Base-by-base conservation (phyloP, 2,888 invertebrate genomes). In the Cloeon dipterum region DNA sequence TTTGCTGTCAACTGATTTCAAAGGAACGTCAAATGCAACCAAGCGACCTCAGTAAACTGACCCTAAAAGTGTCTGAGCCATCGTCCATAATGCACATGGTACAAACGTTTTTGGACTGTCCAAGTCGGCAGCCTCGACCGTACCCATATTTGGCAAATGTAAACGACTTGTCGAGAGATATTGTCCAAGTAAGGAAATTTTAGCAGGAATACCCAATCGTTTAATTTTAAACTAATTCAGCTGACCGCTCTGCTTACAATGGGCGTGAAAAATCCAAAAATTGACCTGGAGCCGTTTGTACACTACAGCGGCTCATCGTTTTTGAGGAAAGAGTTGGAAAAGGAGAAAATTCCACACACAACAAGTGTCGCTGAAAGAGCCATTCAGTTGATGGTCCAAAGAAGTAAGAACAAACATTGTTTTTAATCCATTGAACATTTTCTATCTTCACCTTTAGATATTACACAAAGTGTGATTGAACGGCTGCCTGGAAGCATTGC, bases 91-190 rank as follows among this genome's bases (percentile, higher is more conserved):
- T 77, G 50, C 59, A 65, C 10, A 48, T 55, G 36, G 51, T 62
- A 1, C n/a, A 29, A 5, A 29, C 14, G 7, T 11, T 29, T 29
- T n/a, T 29, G 16, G 29, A n/a, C 16, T 29, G 29, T n/a, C n/a
- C n/a, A n/a, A n/a, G 5, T 14, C n/a, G 29, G 5, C 29, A 14
- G 8, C 29, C 29, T 7, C 50, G 60, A 1, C 63, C 70, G 10
- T 85, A 75, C 54, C 81, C 81, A 0, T 75, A 70, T 53, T 62
- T 88, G 46, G 61, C 64, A 11, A 65, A 70, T 42, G 73, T 88
- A 1, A 88, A 85, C 56, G 61, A 61, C 23, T 65, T 65, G 46
- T 75, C 76, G 3, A 70, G 65, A 43, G 71, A 78, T 58, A 58
- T 86, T 35, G 62, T 88, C 40, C 75, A 77, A 58, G 74, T 83